Base-by-base conservation (phyloP, 2,888 invertebrate species). In the Xanthostigma xanthostigma region DNA sequence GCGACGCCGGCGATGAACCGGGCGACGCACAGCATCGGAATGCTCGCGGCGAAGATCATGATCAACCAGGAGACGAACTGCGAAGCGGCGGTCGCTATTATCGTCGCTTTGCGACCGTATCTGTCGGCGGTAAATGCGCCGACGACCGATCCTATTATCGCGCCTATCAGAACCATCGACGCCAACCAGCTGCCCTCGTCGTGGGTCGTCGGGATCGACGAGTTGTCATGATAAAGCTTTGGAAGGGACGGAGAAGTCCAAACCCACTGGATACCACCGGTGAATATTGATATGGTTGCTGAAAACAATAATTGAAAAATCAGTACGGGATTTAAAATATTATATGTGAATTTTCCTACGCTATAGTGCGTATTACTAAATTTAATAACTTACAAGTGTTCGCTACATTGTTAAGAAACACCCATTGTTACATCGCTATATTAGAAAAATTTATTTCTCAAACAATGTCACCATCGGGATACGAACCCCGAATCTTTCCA, bases 1-100 rank as follows among this genome's bases (percentile, higher is more conserved):
- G 77, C 76, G 8, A 78, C 65, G 1, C 81, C 80, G 45, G 74
- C 73, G 62, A 76, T 71, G 66, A 76, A 48, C n/a, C 48, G 17
- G 8, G 48, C 48, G 13, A 48, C 27, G 8, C 42, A 36, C 27
- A 48, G 37, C 2, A 36, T 13, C 13, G 48, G 48, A 10, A 48
- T 34, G 12, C 41, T 41, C 3, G 13, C 36, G 9, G 48, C 42
- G 10, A 37, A 42, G 37, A 27, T 34, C 11, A 43, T 48, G 33
- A 48, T 43, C 12, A 48, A 27, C 48, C 48, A 48, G 8, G 42
- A 13, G 13, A 48, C 38, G 10, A 48, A 17, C 12, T 48, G 43
- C 37, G 48, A 43, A 12, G 43, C 13, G 1, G 43, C 41, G 3
- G 48, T 38, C 9, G 43, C 13, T 8, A 48, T 9, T 17, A 48